A percentile compares a stretch with the other conserved stretches of the same genome.
phyloP scores from a whole-genome alignment of 92 coral and sea anemone genomes.

The Heliopora coerulea region DNA sequence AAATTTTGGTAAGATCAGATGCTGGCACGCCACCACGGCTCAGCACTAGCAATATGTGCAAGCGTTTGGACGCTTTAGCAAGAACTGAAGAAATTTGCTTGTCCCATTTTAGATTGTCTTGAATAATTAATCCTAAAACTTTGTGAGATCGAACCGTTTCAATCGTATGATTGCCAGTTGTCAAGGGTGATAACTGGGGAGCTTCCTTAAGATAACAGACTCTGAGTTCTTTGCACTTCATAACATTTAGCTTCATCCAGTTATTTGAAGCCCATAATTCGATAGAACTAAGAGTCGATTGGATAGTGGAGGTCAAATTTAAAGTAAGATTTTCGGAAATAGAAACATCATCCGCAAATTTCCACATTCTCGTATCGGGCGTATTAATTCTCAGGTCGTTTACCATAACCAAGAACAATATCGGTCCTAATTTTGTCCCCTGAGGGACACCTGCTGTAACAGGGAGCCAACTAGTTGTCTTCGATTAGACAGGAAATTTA shows the following conservation, averaged over 20 bases:
- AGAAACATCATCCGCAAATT: constrained; percentile 45
- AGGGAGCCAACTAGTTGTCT: constrained; percentile 45
- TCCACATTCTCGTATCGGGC: constrained; percentile 40
- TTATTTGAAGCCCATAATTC: constrained; percentile 28
- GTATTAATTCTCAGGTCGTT: constrained; percentile 35
- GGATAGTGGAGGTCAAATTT: neutral
- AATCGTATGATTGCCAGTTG: constrained; percentile 37
- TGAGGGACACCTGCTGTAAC: constrained; percentile 50
- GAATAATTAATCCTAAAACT: constrained; percentile 28
- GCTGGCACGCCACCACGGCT: constrained; percentile 47
- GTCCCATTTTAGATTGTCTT: constrained; percentile 40
- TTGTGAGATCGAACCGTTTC: constrained; percentile 50
- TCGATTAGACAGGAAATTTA: constrained; percentile 38
- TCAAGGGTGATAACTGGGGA: constrained; percentile 24
- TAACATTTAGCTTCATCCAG: constrained; percentile 31
- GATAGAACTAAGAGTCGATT: constrained; percentile 17
- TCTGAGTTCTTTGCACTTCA: constrained; percentile 39
- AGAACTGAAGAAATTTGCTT: constrained; percentile 15
- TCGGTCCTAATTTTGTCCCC: constrained; percentile 34
- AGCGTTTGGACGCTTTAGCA: constrained; percentile 32
- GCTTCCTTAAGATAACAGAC: constrained; percentile 29
- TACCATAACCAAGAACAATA: too few relatives aligned
- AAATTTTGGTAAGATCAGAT: constrained; percentile 9
- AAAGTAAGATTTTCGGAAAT: constrained; percentile 23
- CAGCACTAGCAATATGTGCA: constrained; percentile 35